A percentile compares a stretch with the other conserved stretches of the same genome.
These are phyloP conservation scores for Chymomyza amoena DNA, from an alignment of 2,888 invertebrate genomes.

Conservation along the genomic window DNA sequence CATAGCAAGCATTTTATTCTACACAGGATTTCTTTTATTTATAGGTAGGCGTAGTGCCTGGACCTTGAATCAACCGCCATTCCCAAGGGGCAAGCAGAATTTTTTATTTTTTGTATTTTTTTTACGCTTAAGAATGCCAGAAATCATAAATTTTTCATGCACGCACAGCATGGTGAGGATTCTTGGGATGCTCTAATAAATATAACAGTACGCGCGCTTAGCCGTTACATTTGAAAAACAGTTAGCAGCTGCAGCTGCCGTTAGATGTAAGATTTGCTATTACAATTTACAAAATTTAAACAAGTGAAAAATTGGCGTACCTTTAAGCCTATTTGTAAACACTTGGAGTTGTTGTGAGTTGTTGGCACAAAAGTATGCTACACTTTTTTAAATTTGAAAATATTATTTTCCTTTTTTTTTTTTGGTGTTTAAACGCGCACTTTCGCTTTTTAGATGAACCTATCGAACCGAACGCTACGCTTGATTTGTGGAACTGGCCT, in stretches of 20 bases:
- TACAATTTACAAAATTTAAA: background rate
- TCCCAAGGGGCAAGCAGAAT: constrained; percentile 26
- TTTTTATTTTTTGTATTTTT: constrained; percentile 20
- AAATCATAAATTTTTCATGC: constrained; percentile 36
- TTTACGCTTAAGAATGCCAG: constrained; percentile 17
- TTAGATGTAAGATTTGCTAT: background rate
- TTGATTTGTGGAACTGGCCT: constrained; percentile 73
- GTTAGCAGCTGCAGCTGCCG: background rate
- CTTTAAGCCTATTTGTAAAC: background rate
- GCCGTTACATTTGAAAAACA: background rate
- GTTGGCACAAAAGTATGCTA: constrained; percentile 43
- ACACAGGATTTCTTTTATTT: constrained; percentile 58
- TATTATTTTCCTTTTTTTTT: background rate
- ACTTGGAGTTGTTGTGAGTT: background rate
- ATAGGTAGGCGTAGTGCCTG: constrained; percentile 45
- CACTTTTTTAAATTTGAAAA: constrained; percentile 34
- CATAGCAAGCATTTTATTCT: constrained; percentile 1
- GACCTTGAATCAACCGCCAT: background rate
- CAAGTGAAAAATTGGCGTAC: background rate
- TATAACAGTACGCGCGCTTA: constrained; percentile 1
- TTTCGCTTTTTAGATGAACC: constrained; percentile 62
- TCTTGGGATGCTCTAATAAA: constrained; percentile 21
- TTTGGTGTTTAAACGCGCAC: constrained; percentile 49
- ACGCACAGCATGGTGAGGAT: constrained; percentile 31
- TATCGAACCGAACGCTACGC: constrained; percentile 72